phyloP scores from a whole-genome alignment of 2,888 invertebrate genomes.

The Sinohyriopsis cumingii region DNA sequence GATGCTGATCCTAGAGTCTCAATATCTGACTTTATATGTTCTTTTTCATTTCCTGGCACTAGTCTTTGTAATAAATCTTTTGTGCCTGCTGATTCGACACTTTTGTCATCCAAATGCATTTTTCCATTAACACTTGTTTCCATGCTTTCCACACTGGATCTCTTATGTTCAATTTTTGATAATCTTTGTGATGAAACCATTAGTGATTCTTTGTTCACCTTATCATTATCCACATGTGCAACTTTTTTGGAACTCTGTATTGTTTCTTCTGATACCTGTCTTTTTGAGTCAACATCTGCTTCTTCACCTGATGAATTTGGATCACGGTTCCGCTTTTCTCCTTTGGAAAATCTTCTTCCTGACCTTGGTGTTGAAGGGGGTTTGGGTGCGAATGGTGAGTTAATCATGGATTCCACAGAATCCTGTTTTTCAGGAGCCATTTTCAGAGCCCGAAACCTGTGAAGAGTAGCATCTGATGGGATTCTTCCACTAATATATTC shows the following conservation, averaged over 20 bases:
- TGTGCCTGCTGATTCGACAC: too few species aligned
- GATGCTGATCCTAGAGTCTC: constrained; percentile 36
- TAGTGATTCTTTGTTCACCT: constrained; percentile 1
- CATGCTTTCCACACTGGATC: too few species aligned
- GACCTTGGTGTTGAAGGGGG: constrained; percentile 55
- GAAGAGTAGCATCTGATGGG: constrained; percentile 53
- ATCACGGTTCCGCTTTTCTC: constrained; percentile 52
- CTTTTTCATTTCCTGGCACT: too few species aligned
- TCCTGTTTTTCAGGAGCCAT: constrained; percentile 50
- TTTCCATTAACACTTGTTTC: too few species aligned
- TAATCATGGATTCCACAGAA: constrained; percentile 53
- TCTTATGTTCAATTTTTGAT: too few species aligned
- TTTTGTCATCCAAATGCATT: too few species aligned
- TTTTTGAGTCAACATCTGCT: constrained; percentile 42
- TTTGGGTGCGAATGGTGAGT: constrained; percentile 57
- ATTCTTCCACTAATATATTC: constrained; percentile 30
- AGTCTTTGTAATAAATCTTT: too few species aligned
- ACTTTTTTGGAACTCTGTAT: constrained; percentile 19
- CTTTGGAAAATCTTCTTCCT: constrained; percentile 42
- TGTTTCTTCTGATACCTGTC: constrained; percentile 33
- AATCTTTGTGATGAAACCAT: too few species aligned
- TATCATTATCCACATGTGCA: background rate
- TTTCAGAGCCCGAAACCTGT: constrained; percentile 51
- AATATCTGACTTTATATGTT: constrained; percentile 10
- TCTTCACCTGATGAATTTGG: constrained; percentile 56